These are phyloP conservation scores for Lycophotia porphyrea DNA, from an alignment of 2,888 invertebrate species.

Conservation along the genomic window DNA sequence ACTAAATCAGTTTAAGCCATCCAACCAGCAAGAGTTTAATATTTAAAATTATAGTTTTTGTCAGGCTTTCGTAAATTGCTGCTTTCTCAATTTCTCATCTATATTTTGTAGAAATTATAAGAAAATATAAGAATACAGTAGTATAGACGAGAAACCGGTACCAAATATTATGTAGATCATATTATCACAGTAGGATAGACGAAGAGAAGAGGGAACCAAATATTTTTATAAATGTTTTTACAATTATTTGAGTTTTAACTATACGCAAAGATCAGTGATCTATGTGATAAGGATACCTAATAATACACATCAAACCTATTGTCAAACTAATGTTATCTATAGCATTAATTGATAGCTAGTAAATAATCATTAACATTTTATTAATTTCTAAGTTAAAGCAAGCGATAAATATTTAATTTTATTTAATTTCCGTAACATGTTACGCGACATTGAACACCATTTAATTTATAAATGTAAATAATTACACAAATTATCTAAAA, in stretches of 20 bases:
- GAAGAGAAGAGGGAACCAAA: neutral
- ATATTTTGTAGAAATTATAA: neutral
- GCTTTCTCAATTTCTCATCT: neutral
- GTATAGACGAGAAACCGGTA: neutral
- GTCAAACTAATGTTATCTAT: neutral
- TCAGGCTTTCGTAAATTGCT: neutral
- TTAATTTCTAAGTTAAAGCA: conserved; percentile 1
- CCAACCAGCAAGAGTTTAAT: neutral
- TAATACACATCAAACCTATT: neutral
- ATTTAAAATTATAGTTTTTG: neutral
- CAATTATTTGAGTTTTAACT: neutral
- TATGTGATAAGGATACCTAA: neutral
- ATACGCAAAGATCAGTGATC: neutral
- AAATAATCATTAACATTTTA: neutral
- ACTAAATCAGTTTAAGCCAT: neutral
- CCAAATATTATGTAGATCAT: neutral
- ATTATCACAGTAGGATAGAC: too few species aligned
- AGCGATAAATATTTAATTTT: neutral
- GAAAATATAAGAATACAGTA: too few species aligned
- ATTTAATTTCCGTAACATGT: neutral
- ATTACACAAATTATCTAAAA: neutral
- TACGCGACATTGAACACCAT: neutral
- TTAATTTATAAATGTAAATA: neutral
- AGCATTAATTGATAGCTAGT: neutral
- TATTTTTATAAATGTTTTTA: neutral